Conservation (phyloP, 2,888 invertebrate genomes). For the Pachydiplax longipennis region DNA sequence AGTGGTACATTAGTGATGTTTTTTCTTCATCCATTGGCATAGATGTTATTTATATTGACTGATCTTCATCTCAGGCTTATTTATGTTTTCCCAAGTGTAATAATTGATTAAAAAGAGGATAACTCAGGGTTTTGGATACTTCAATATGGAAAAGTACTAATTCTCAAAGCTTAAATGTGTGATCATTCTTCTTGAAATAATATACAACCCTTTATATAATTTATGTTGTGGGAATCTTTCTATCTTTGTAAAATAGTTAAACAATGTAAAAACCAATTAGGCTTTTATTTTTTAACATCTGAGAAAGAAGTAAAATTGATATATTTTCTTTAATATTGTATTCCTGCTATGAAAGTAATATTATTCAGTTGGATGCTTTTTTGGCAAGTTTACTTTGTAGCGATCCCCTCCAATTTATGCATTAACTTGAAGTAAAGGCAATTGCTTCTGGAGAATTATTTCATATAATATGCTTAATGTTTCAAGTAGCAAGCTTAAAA, state of each 20-base stretch:
- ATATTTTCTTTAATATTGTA: background rate
- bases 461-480: background rate
- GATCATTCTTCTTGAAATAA: background rate
- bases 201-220: background rate
- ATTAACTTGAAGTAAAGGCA: background rate
- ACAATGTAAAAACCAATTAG: background rate
- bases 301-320: background rate
- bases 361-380: background rate
- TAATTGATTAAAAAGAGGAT: background rate
- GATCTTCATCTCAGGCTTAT: background rate
- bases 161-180: background rate
- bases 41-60: background rate
- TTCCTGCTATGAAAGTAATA: background rate
- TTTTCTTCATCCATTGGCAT: background rate
- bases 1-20: background rate
- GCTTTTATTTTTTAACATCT: background rate
- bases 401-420: background rate
- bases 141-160: background rate
- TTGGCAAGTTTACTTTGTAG: background rate
- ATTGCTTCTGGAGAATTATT: background rate
- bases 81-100: background rate
- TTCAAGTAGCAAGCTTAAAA: background rate
- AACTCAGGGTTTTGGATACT: conserved; percentile 14
- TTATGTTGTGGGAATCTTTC: background rate
- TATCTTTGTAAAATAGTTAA: background rate